phyloP scores from a whole-genome alignment of 2,888 invertebrate genomes.

The Malachius bipustulatus region DNA sequence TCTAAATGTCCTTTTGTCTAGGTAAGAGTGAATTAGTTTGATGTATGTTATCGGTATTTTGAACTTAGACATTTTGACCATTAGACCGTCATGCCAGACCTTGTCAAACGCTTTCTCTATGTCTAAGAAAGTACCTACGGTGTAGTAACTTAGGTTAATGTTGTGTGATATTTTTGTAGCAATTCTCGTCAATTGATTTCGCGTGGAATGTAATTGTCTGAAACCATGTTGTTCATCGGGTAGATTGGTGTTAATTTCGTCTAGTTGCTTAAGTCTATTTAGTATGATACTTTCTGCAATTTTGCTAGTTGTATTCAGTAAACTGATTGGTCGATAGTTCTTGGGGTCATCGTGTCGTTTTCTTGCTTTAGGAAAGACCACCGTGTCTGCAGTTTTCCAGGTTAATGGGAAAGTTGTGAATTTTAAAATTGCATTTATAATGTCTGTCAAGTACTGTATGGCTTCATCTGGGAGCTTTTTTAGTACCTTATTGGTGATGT shows the following conservation, averaged over 20 bases:
- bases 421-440: conserved; percentile 5
- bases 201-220: conserved; percentile 22
- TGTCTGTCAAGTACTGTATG: neutral
- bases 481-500: neutral
- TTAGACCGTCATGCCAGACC: conserved; percentile 24
- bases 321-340: too few relatives aligned
- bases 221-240: conserved; percentile 29
- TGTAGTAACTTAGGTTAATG: conserved; percentile 20
- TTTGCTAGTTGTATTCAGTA: too few relatives aligned
- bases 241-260: too few relatives aligned
- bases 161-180: conserved; percentile 18
- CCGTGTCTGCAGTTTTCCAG: conserved; percentile 2
- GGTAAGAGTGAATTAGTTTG: conserved; percentile 20
- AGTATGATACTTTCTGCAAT: too few relatives aligned
- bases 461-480: neutral
- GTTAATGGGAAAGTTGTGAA: neutral
- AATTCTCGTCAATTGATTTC: conserved; percentile 22
- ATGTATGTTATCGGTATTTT: conserved; percentile 18
- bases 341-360: neutral
- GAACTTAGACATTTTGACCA: conserved; percentile 19
- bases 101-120: conserved; percentile 27
- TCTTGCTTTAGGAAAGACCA: conserved; percentile 4
- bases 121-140: conserved; percentile 24
- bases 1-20: conserved; percentile 16
- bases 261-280: too few relatives aligned